Evolutionary conservation across 2,113 vertebrate genomes (phyloP), one percentile per base, ranked within the genome.

Genomic region (Labeo rohita): DNA sequence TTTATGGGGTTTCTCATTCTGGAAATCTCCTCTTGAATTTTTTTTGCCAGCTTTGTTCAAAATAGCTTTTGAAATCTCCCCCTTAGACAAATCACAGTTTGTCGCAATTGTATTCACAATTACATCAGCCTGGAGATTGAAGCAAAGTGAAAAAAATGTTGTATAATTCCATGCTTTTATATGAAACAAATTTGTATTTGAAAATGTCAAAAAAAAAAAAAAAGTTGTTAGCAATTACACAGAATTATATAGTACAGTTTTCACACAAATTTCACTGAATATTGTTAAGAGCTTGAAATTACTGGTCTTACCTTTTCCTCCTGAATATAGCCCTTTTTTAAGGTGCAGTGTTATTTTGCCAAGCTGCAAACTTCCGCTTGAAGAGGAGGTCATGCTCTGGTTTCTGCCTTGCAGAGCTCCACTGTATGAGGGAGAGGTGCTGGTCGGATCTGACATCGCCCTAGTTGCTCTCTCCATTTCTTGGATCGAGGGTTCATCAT

Each of bases 381-480:
- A 70, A 52, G 47, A 1, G 13, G 0, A 16, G 11, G 6, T 36
- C 8, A 6, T 13, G 59, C 21, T 65, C 59, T 10, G 77, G 49
- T 0, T 59, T 54, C 3, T 6, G 16, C 28, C 16, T 15, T 4
- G 3, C 1, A 39, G 74, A 73, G 87, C 80, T 12, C 83, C 72
- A n/a, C 50, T 86, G 83, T 88, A 85, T 0, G 23, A 16, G 90
- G 84, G 6, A 16, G 63, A 0, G 43, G 4, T 7, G 6, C n/a
- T 72, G 16, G 65, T 0, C 23, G 0, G 0, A 0, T 61, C 80
- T 0, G 96, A 85, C 2, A 91, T 10, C 1, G 0, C 0, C 84
- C 54, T 79, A 86, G 96, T 95, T 11, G 95, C 94, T 9, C 3
- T 83, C 88, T 92, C 91, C 92, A 99, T 97, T 89, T 94, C 95